phyloP scores from a whole-genome alignment of 2,888 invertebrate genomes.

The Oegoconia quadripuncta region DNA sequence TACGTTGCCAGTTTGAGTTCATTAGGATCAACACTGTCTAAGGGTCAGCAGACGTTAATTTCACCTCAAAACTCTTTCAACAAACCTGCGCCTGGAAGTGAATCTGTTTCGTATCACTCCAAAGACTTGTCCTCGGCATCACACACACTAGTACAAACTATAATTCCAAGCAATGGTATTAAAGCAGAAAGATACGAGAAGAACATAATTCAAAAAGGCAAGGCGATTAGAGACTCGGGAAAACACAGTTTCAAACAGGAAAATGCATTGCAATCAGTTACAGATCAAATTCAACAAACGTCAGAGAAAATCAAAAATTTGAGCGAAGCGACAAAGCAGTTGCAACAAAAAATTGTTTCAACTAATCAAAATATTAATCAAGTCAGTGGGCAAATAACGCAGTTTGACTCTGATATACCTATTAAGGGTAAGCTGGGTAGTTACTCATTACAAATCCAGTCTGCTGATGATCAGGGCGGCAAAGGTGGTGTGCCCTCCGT shows the following conservation, averaged over 20 bases:
- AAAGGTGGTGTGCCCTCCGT: conserved; percentile 66
- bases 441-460: conserved; percentile 88
- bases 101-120: conserved; percentile 44
- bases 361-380: conserved; percentile 47
- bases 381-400: conserved; percentile 28
- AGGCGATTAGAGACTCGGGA: conserved; percentile 45
- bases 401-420: conserved; percentile 49
- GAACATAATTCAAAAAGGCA: conserved; percentile 43
- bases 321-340: conserved; percentile 57
- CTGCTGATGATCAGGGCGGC: conserved; percentile 75
- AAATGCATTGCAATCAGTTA: conserved; percentile 43
- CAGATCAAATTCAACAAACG: conserved; percentile 62
- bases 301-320: conserved; percentile 61
- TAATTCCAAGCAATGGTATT: conserved; percentile 43
- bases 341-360: conserved; percentile 61
- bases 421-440: conserved; percentile 79
- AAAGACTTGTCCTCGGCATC: conserved; percentile 54
- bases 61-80: conserved; percentile 46
- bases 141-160: conserved; percentile 50
- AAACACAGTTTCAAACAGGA: conserved; percentile 49
- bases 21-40: conserved; percentile 70
- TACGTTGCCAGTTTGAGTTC: conserved; percentile 76
- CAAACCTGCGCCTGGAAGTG: conserved; percentile 40
- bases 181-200: conserved; percentile 40
- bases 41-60: conserved; percentile 50